A percentile compares a stretch with the other conserved stretches of the same genome.
Conservation (phyloP, 2,113 vertebrate genomes). For the Amphiprion ocellaris region DNA sequence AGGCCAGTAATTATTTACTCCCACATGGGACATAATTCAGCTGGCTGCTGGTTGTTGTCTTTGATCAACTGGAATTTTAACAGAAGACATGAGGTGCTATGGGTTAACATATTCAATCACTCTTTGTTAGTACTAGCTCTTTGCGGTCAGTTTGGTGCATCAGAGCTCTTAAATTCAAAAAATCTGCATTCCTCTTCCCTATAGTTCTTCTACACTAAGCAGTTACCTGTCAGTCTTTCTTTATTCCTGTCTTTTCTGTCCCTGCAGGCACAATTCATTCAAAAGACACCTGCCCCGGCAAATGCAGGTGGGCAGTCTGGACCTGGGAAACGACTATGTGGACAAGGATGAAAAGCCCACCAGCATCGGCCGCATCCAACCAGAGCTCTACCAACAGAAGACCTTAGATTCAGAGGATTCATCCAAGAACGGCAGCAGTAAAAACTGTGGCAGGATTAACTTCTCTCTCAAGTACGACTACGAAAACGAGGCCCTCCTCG, state of each 20-base stretch:
- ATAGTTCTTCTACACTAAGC: slow-evolving; percentile 15
- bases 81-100: neutral
- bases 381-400: slow-evolving; percentile 95
- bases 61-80: slow-evolving; percentile 1
- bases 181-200: neutral
- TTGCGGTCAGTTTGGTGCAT: neutral
- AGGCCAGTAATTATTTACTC: too few relatives aligned
- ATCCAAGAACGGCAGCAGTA: slow-evolving; percentile 87
- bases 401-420: slow-evolving; percentile 89
- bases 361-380: slow-evolving; percentile 95
- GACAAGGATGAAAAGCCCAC: slow-evolving; percentile 89
- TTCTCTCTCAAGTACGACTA: slow-evolving; percentile 97
- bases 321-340: slow-evolving; percentile 88
- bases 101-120: neutral
- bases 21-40: neutral
- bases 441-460: slow-evolving; percentile 95
- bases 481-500: slow-evolving; percentile 92
- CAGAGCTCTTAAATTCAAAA: neutral
- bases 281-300: slow-evolving; percentile 94
- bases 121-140: neutral
- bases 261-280: slow-evolving; percentile 94
- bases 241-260: slow-evolving; percentile 79
- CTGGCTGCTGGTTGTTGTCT: neutral
- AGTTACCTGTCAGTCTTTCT: slow-evolving; percentile 5
- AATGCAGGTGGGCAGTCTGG: slow-evolving; percentile 94